phyloP scores from a whole-genome alignment of 2,113 vertebrate genomes.

The Catharus minimus region DNA sequence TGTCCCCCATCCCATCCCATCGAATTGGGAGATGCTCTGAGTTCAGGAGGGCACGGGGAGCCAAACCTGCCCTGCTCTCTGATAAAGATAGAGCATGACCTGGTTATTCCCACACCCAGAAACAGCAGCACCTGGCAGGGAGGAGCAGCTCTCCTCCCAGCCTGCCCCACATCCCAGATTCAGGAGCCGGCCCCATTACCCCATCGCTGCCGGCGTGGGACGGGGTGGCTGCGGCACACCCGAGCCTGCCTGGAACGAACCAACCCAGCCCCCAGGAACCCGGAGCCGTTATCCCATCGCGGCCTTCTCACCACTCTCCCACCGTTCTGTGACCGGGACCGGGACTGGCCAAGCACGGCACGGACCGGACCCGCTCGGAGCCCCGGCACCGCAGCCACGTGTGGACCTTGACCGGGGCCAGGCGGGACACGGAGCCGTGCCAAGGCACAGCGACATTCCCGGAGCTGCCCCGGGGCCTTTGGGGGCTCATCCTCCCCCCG shows the following conservation, averaged over 20 bases:
- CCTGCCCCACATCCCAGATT: neutral
- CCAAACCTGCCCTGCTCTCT: neutral
- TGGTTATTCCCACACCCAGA: neutral
- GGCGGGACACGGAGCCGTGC: neutral
- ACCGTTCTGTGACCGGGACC: too few relatives aligned
- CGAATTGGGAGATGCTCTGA: neutral
- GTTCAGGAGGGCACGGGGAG: neutral
- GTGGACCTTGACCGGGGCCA: neutral
- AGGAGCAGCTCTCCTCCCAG: neutral
- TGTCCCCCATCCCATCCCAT: neutral
- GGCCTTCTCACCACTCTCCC: neutral
- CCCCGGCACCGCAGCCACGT: neutral
- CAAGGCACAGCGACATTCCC: neutral
- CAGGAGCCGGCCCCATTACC: neutral
- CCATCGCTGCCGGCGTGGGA: neutral
- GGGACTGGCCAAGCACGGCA: too few relatives aligned
- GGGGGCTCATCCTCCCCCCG: neutral
- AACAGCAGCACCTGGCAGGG: neutral
- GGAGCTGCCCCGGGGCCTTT: neutral
- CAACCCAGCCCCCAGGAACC: neutral
- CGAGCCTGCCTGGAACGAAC: neutral
- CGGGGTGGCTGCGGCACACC: neutral
- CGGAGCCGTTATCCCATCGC: neutral
- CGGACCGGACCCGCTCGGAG: too few relatives aligned
- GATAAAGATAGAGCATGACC: neutral